Evolutionary conservation across 2,888 invertebrate genomes (phyloP), one percentile per base, ranked within the genome.

Genomic region (Erebia ligea): DNA sequence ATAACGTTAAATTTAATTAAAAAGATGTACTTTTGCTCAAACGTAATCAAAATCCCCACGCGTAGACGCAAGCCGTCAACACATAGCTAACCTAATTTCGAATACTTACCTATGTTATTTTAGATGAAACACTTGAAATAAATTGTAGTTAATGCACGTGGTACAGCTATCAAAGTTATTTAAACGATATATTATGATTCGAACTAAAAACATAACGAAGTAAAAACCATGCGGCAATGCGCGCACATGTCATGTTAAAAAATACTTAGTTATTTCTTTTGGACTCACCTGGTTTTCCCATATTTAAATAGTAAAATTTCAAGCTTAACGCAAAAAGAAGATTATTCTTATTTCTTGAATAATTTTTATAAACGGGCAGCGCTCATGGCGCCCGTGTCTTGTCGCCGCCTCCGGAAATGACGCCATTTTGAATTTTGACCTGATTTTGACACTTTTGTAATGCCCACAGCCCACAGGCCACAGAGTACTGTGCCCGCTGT

Each of bases 201-300:
- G 34, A 34, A 34, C 34, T 0, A 6, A 0, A 34, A 34, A 34
- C 34, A 25, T 75, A 21, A 11, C 65, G 61, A 75, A 69, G 13
- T 50, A 70, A 70, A 68, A 13, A 73, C 80, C 85, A 87, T 78
- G 86, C 82, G 86, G 86, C 59, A 9, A 40, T 73, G 34, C 69
- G 73, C 69, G 72, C 76, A 78, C 75, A 77, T 77, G 76, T 73
- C 8, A 17, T 50, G 19, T 1, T 54, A 40, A 63, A 40, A 9
- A 42, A 59, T 21, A 64, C 2, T 73, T 58, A 34, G 34, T 34
- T 34, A 34, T 34, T 34, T 34, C 34, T 40, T 72, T 73, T 76
- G 71, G 54, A 81, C 91, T 86, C 77, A 92, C 92, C 92, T 79
- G 92, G 92, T 81, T 87, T 92, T 42, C 92, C 92, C 92, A 92